Evolutionary conservation across 2,888 invertebrate genomes (phyloP), one percentile per base, ranked within the genome.

Genomic region (Ectemnius lituratus): DNA sequence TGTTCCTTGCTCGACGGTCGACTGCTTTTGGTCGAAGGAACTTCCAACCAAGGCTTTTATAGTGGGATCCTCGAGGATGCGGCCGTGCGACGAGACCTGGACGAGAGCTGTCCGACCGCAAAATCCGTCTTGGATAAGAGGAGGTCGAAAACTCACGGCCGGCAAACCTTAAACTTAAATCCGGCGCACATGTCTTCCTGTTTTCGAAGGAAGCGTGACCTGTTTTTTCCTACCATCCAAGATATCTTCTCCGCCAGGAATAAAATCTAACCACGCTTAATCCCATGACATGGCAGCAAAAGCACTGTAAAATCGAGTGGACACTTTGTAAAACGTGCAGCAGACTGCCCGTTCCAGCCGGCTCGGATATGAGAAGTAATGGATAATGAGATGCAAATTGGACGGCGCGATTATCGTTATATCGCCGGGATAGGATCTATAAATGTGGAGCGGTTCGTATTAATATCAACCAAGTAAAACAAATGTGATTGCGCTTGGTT

Each of bases 161-260:
- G 8, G 11, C 6, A 23, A 11, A 13, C 2, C 13, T 16, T 52
- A 8, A 5, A 14, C 16, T 13, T 37, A 57, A 46, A 68, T 66
- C 18, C 28, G 58, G 61, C 52, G 23, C n/a, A 20, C 27, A 4
- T 5, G 49, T 69, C 62, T 79, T 80, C 80, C 77, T 81, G 79
- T 81, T 81, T 82, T 73, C 8, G 20, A 60, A 68, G 72, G 76
- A 79, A 72, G 69, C 20, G 2, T 37, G 37, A 37, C 37, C 37
- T 2, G 37, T 8, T 37, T 37, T 11, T 37, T 37, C 37, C 11
- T 8, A 8, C 37, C 37, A 11, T 37, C 37, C 37, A 4, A 37
- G 37, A 37, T 37, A 37, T 37, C 37, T 23, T 23, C 37, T 37
- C 6, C 5, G 37, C 37, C 11, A 37, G 37, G 8, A 11, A 37